Conservation (phyloP, 2,113 vertebrate genomes). For the Nothocercus julius region DNA sequence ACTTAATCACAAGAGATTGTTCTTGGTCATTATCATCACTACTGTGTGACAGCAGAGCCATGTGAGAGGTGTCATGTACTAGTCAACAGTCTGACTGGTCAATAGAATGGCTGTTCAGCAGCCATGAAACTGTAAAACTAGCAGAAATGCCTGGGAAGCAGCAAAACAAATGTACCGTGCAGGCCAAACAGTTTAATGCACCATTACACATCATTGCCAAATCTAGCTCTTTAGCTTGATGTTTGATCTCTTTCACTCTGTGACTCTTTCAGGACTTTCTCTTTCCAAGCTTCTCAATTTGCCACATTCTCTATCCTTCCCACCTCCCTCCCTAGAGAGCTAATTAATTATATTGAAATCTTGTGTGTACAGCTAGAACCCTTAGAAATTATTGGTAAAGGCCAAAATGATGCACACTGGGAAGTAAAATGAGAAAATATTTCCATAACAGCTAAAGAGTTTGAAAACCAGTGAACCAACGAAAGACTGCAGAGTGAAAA, state of each 20-base stretch:
- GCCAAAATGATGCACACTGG: not conserved
- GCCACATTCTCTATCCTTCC: not conserved
- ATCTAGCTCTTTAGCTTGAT: not conserved
- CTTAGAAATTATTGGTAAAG: not conserved
- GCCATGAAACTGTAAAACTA: not conserved
- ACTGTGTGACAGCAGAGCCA: not conserved
- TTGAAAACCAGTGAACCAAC: not conserved
- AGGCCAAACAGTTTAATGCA: not conserved
- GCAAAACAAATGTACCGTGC: not conserved
- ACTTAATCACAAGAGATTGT: not conserved
- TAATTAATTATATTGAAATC: not conserved
- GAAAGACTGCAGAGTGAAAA: not conserved
- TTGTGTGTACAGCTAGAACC: not conserved
- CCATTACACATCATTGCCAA: not conserved
- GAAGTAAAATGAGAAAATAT: not conserved
- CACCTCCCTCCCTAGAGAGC: not conserved
- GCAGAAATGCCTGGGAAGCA: not conserved
- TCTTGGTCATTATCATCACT: not conserved
- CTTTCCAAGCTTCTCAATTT: not conserved
- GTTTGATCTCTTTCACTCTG: not conserved
- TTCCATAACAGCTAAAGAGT: not conserved
- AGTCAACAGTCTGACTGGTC: no score
- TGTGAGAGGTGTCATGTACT: not conserved
- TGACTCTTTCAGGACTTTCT: not conserved
- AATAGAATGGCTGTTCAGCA: no score